phyloP scores from a whole-genome alignment of 2,888 invertebrate species.

The Cosmorhoe ocellata region DNA sequence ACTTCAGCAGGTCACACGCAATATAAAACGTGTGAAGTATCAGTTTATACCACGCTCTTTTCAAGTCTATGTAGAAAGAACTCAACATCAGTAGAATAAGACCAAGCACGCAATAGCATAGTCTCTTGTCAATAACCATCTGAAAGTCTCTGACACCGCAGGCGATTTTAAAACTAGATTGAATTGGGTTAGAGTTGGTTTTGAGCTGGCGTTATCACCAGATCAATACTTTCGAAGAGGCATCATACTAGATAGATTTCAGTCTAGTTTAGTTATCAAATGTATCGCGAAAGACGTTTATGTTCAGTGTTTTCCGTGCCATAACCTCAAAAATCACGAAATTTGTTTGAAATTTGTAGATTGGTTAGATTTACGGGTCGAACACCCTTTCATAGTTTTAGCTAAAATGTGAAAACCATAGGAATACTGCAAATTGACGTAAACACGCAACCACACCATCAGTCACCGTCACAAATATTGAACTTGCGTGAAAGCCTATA shows the following conservation, averaged over 20 bases:
- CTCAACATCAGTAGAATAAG: conserved; percentile 50
- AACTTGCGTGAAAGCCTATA: conserved; percentile 31
- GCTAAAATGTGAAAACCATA: not conserved
- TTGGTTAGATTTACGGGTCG: no score
- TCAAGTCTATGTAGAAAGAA: conserved; percentile 64
- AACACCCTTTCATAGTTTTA: no score
- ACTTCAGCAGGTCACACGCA: conserved; percentile 67
- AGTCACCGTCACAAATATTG: conserved; percentile 32
- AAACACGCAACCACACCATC: conserved; percentile 34
- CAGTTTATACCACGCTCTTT: conserved; percentile 69
- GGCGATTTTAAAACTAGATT: conserved; percentile 25
- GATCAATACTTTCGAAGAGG: no score
- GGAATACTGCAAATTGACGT: not conserved
- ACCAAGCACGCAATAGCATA: conserved; percentile 57
- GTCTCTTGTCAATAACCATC: conserved; percentile 58
- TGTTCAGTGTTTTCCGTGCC: no score
- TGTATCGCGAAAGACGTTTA: no score
- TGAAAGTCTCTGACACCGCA: conserved; percentile 45
- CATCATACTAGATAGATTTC: not conserved
- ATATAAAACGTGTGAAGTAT: conserved; percentile 67
- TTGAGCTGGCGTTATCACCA: not conserved
- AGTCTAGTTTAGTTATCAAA: no score
- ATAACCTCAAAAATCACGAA: no score
- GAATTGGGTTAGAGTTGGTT: conserved; percentile 15
- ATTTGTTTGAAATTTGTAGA: no score